phyloP scores from a whole-genome alignment of 2,888 invertebrate genomes.

The Neria commutata region DNA sequence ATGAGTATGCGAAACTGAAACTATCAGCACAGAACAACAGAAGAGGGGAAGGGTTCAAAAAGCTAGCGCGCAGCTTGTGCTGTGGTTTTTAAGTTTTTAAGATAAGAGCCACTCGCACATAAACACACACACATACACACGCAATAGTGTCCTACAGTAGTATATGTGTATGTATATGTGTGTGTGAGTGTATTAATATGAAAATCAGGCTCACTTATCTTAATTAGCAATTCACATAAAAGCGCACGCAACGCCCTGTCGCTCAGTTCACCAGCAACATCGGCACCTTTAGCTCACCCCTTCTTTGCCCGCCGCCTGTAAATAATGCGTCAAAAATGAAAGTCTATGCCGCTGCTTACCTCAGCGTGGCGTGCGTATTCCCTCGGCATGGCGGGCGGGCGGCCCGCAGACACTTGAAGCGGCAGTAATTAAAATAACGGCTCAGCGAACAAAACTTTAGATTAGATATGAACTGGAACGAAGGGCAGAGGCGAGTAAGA shows the following conservation, averaged over 20 bases:
- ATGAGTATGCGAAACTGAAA: neutral
- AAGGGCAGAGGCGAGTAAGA: no score
- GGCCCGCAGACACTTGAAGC: constrained; percentile 6
- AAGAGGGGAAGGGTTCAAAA: neutral
- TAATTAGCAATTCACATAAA: constrained; percentile 46
- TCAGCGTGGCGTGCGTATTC: neutral
- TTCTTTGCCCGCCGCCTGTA: no score
- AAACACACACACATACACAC: no score
- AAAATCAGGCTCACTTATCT: constrained; percentile 54
- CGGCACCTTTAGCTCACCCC: no score
- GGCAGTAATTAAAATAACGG: constrained; percentile 28
- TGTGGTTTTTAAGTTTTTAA: neutral
- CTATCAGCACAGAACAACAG: no score
- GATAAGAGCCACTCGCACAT: neutral
- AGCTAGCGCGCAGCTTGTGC: neutral
- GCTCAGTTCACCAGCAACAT: no score
- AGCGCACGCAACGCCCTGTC: no score
- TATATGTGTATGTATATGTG: no score
- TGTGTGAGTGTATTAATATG: constrained; percentile 45
- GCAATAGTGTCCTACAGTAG: no score
- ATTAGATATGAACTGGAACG: no score
- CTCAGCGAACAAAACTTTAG: constrained; percentile 25
- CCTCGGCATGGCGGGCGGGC: neutral
- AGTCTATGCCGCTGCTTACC: neutral
- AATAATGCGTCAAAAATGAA: neutral